Evolutionary conservation across 2,888 invertebrate genomes (phyloP).

Genomic region (Cephus runcator): DNA sequence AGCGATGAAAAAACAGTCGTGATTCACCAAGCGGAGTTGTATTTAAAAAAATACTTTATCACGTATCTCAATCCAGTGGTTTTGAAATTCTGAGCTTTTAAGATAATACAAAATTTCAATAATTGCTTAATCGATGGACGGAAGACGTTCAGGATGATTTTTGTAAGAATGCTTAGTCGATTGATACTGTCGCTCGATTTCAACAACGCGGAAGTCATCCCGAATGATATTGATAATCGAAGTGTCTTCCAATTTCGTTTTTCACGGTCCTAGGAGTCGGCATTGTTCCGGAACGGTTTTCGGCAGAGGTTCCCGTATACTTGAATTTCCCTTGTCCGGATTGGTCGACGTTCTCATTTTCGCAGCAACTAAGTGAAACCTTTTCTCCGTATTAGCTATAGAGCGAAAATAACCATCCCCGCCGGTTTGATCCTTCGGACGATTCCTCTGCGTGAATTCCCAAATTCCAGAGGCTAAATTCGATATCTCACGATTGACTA

Average conservation of each 20-base stretch:
- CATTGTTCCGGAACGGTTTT: neutral
- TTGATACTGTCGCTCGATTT: neutral
- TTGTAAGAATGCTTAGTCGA: neutral
- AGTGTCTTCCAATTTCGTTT: neutral
- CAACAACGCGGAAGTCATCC: neutral
- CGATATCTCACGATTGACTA: neutral
- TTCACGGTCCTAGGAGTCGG: neutral
- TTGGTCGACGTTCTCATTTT: neutral
- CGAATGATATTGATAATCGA: neutral
- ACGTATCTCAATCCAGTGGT: too few species aligned
- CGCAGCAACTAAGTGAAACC: neutral
- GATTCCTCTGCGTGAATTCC: neutral
- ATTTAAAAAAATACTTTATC: neutral
- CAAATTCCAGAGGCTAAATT: neutral
- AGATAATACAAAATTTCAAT: neutral
- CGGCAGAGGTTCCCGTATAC: neutral
- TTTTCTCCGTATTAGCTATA: neutral
- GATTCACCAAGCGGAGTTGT: neutral
- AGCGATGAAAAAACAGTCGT: neutral
- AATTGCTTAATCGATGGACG: neutral
- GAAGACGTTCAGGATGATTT: neutral
- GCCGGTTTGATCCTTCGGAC: neutral
- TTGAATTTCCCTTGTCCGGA: neutral
- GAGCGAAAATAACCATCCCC: neutral
- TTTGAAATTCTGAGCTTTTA: neutral